Evolutionary conservation across 2,888 invertebrate species (phyloP), one percentile per base, ranked within the genome.

Genomic region (Sussaba pulchella): DNA sequence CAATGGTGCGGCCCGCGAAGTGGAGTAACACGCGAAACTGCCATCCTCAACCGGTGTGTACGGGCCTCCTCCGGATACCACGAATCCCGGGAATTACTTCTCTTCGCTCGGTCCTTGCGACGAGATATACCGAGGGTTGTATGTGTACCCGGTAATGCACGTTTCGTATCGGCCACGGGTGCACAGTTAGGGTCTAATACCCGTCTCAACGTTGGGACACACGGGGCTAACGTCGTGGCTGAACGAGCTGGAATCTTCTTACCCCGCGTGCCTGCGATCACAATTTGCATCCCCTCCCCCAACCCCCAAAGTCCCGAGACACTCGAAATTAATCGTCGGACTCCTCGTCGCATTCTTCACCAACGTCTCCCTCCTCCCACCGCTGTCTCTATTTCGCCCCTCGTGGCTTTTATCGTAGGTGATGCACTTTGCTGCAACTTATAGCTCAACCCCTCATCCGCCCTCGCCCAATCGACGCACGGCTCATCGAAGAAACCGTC

Each of bases 1-100:
- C 78, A 85, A 85, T 84, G n/a, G 83, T 82, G 84, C 78, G 78
- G 74, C 81, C n/a, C 26, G 45, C 64, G 54, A 78, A 71, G 69
- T 80, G 24, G 75, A 83, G 79, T 80, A 82, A 64, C 81, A 75
- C 81, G 75, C 64, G 77, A 70, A 80, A 82, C 77, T 64, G 80
- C 72, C 31, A 31, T 54, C 43, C 14, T 26, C 54, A 69, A 69
- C 74, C 82, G 6, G 31, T 72, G 84, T 78, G 82, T 82, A 82
- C 71, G 72, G n/a, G 76, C 75, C 66, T 66, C 75, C 67, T 69
- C 59, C 81, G 83, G 81, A 85, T 85, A 82, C 84, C 85, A 82
- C 77, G 83, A 85, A 87, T 87, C 82, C 83, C 84, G 74, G 79
- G 82, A 85, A 85, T 86, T 86, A 84, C 84, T 85, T 84, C 76